Percentiles rank a stretch among this genome's conserved stretches.
These are phyloP conservation scores for Sinella curviseta DNA, from an alignment of 1,140 invertebrate species.

Conservation along the genomic window DNA sequence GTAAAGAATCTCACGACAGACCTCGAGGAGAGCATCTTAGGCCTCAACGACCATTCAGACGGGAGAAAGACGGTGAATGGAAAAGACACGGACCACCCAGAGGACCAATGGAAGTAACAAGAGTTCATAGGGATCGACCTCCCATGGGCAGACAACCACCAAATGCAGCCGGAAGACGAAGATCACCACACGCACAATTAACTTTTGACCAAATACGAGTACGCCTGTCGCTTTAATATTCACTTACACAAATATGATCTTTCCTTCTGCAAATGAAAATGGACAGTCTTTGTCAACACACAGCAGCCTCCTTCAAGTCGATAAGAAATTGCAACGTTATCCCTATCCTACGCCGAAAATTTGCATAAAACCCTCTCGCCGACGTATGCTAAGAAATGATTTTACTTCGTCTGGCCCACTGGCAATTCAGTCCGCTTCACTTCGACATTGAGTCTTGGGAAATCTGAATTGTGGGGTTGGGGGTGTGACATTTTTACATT, in stretches of 20 bases:
- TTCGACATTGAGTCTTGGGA: too few relatives aligned
- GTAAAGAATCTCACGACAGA: neutral
- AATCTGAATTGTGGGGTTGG: too few relatives aligned
- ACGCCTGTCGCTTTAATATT: constrained; percentile 41
- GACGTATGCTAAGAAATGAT: too few relatives aligned
- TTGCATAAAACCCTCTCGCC: too few relatives aligned
- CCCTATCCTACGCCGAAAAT: too few relatives aligned
- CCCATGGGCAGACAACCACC: neutral
- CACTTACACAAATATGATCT: neutral
- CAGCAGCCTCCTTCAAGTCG: too few relatives aligned
- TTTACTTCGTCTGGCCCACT: too few relatives aligned
- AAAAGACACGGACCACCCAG: neutral
- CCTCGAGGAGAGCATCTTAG: neutral
- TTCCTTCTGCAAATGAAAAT: neutral
- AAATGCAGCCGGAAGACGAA: constrained; percentile 11
- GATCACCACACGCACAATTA: constrained; percentile 48
- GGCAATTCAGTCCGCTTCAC: too few relatives aligned
- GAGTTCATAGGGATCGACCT: constrained; percentile 30
- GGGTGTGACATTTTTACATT: too few relatives aligned
- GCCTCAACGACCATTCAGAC: neutral
- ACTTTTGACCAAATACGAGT: constrained; percentile 69
- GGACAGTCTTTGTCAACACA: too few relatives aligned
- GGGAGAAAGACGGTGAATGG: neutral
- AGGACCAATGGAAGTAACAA: constrained; percentile 14
- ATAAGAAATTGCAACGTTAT: too few relatives aligned